These are phyloP conservation scores for Enteromius paludinosus DNA, from an alignment of 2,797 vertebrate genomes.

Conservation along the genomic window DNA sequence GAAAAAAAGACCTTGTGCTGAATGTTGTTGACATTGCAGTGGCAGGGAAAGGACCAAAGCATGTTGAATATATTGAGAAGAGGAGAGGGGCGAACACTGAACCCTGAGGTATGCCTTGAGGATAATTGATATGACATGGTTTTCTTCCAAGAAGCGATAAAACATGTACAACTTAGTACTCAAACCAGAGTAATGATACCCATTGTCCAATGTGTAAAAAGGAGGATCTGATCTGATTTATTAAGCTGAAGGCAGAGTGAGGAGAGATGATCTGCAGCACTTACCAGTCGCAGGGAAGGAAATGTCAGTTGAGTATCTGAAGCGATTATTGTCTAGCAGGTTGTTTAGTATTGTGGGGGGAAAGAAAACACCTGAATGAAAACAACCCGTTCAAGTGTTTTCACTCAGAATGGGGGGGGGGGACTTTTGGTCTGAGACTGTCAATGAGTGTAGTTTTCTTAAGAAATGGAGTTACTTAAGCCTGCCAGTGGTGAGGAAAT, in stretches of 20 bases:
- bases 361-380: constrained; percentile 8
- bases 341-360: not conserved
- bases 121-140: not conserved
- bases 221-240: not conserved
- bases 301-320: not conserved
- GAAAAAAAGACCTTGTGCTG: not conserved
- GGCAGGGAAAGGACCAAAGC: not conserved
- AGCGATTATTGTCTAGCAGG: not conserved
- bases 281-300: not conserved
- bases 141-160: not conserved
- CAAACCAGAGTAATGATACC: not conserved
- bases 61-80: constrained; percentile 6
- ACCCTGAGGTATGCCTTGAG: not conserved
- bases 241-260: not conserved
- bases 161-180: not conserved
- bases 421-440: not conserved
- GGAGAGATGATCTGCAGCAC: constrained; percentile 1
- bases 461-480: not conserved
- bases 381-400: not conserved
- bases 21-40: not conserved
- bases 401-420: not conserved
- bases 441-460: not conserved
- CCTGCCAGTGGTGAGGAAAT: not conserved
- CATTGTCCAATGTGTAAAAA: not conserved
- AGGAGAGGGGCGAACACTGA: not conserved